phyloP scores from a whole-genome alignment of 2,797 vertebrate genomes.

The Poecile montanus region DNA sequence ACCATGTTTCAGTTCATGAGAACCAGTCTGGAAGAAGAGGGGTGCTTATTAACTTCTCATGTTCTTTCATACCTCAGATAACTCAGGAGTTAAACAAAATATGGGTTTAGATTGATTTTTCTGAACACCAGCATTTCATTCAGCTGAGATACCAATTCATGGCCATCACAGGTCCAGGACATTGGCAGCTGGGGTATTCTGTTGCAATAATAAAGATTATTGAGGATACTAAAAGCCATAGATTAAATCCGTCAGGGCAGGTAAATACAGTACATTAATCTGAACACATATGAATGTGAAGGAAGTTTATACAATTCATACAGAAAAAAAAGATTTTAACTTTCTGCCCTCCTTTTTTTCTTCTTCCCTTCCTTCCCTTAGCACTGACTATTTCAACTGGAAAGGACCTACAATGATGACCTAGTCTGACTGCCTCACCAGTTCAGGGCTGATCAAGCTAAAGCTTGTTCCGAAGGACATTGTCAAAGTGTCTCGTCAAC shows the following conservation, averaged over 20 bases:
- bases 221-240: background rate
- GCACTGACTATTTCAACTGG: background rate
- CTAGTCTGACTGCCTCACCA: background rate
- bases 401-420: background rate
- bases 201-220: background rate
- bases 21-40: rapidly evolving
- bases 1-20: background rate
- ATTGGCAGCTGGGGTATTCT: background rate
- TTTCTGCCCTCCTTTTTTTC: background rate
- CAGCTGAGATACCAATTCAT: background rate
- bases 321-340: background rate
- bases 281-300: background rate
- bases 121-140: background rate
- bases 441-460: background rate
- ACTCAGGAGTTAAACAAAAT: background rate
- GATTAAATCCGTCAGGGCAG: background rate
- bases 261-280: background rate
- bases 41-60: background rate
- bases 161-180: background rate
- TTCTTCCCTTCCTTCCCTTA: background rate
- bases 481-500: background rate
- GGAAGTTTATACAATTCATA: background rate
- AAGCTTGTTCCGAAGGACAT: background rate
- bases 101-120: background rate
- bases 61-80: background rate